Conservation (phyloP, 2,888 invertebrate species). For the Tetranychus truncatus region DNA sequence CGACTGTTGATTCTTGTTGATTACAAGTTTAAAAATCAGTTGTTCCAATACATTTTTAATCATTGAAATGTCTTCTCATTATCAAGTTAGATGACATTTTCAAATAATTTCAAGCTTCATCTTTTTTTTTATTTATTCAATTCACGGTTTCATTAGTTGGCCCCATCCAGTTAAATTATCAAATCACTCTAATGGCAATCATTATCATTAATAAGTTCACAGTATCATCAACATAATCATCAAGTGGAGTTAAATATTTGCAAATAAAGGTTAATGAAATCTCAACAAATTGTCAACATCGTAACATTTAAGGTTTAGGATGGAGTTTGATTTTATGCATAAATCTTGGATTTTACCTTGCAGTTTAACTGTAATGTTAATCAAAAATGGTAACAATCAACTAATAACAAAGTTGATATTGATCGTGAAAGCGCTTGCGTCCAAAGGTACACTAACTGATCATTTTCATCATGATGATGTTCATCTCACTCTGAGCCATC, state of each 20-base stretch:
- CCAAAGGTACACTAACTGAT: not conserved
- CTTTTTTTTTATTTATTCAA: not conserved
- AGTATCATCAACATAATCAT: too few species aligned
- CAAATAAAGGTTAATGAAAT: too few species aligned
- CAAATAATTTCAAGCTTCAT: not conserved
- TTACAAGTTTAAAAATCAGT: too few species aligned
- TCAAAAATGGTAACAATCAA: not conserved
- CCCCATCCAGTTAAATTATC: not conserved
- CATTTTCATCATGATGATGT: not conserved
- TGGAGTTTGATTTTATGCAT: too few species aligned
- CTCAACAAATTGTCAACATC: too few species aligned
- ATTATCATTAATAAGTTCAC: too few species aligned
- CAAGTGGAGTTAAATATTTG: too few species aligned
- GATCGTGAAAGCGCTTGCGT: not conserved
- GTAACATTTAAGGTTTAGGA: too few species aligned
- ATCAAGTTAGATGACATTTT: not conserved
- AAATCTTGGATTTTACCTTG: too few species aligned
- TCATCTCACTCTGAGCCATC: not conserved
- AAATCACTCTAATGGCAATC: too few species aligned
- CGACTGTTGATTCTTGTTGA: too few species aligned
- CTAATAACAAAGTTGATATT: not conserved
- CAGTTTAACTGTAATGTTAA: not conserved
- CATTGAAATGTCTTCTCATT: not conserved
- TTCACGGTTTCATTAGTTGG: not conserved
- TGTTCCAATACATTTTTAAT: not conserved